Evolutionary conservation across 2,113 vertebrate genomes (phyloP).

Genomic region (Dicaeum eximium): DNA sequence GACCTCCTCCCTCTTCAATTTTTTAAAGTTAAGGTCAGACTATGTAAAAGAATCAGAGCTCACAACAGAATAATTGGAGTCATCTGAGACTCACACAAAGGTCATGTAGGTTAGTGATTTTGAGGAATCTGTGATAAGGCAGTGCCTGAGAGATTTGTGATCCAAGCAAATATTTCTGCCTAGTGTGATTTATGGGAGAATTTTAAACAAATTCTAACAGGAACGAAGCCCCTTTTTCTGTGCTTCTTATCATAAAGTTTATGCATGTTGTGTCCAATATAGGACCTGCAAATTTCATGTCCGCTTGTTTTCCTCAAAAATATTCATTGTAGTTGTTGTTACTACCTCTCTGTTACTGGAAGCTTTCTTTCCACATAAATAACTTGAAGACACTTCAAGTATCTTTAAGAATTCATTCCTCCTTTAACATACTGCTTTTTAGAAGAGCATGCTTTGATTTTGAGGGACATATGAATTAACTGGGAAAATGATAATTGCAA

Average conservation of each 20-base stretch:
- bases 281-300: neutral
- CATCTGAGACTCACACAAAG: conserved; percentile 8
- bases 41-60: conserved; percentile 45
- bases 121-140: conserved; percentile 14
- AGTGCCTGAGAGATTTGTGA: neutral
- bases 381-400: neutral
- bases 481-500: neutral
- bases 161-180: neutral
- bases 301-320: neutral
- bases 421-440: neutral
- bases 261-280: neutral
- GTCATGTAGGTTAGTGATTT: conserved; percentile 21
- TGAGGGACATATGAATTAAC: neutral
- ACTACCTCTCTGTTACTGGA: neutral
- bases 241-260: neutral
- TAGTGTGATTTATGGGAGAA: neutral
- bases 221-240: neutral
- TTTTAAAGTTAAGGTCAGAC: conserved; percentile 54
- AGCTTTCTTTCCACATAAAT: neutral
- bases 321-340: neutral
- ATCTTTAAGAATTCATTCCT: neutral
- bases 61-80: conserved; percentile 40
- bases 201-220: conserved; percentile 8
- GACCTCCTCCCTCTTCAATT: conserved; percentile 13
- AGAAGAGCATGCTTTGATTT: neutral